Evolutionary conservation across 1,140 invertebrate species (phyloP).

Genomic region (Halesus radiatus): DNA sequence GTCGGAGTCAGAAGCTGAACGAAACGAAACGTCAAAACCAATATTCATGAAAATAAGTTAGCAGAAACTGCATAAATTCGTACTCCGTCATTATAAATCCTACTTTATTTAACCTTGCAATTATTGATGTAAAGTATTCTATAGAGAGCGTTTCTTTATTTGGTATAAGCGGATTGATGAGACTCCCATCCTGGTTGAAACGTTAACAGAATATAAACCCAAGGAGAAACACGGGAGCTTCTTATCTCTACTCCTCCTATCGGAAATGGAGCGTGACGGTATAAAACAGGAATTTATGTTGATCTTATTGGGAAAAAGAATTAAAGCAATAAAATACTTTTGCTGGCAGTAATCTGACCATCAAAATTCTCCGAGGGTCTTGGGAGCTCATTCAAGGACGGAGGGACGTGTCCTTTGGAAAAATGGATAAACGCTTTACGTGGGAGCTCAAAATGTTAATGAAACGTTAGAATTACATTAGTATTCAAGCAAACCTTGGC

Average conservation of each 20-base stretch:
- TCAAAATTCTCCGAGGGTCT: slow-evolving; percentile 50
- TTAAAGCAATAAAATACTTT: slow-evolving; percentile 26
- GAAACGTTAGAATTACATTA: slow-evolving; percentile 53
- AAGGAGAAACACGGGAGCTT: not conserved
- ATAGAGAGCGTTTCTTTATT: too few species aligned
- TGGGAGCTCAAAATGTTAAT: slow-evolving; percentile 54
- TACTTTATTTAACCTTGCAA: too few species aligned
- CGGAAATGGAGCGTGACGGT: not conserved
- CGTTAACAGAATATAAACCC: not conserved
- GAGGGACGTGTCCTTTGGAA: slow-evolving; percentile 46
- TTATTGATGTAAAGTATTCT: too few species aligned
- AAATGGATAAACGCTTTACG: slow-evolving; percentile 56
- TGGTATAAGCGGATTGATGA: slow-evolving; percentile 1
- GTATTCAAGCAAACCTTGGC: slow-evolving; percentile 53
- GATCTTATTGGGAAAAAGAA: not conserved
- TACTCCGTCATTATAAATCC: too few species aligned
- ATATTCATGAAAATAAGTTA: too few species aligned
- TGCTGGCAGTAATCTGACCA: slow-evolving; percentile 48
- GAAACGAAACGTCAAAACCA: too few species aligned
- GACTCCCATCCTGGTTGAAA: not conserved
- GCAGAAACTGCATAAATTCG: too few species aligned
- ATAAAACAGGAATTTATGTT: slow-evolving; percentile 39
- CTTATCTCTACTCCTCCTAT: not conserved
- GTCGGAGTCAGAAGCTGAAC: too few species aligned
- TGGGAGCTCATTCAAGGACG: slow-evolving; percentile 29